Conservation (phyloP, 2,797 vertebrate species). For the Stomatorhinus walkeri region DNA sequence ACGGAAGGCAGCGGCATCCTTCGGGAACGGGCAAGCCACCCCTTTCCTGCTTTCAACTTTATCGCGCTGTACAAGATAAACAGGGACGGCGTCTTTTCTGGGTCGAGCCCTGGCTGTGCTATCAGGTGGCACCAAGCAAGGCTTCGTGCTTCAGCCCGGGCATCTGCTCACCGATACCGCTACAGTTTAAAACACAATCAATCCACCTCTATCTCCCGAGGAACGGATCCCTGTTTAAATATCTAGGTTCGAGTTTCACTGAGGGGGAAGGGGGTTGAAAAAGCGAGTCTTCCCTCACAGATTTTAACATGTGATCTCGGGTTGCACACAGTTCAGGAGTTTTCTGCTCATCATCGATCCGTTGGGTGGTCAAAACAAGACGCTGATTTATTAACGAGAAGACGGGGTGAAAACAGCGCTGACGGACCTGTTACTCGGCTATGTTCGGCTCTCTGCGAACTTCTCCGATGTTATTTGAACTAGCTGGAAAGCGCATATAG, state of each 20-base stretch:
- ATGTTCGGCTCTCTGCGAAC: background rate
- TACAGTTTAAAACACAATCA: background rate
- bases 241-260: background rate
- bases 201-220: background rate
- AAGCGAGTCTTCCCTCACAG: background rate
- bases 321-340: background rate
- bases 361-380: background rate
- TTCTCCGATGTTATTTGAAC: background rate
- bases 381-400: background rate
- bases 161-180: background rate
- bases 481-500: background rate
- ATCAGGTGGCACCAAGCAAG: background rate
- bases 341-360: background rate
- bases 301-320: background rate
- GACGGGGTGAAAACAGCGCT: background rate
- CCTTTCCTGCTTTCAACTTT: conserved; percentile 7
- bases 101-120: background rate
- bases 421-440: background rate
- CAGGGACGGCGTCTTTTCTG: background rate
- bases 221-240: background rate
- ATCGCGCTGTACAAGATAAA: background rate
- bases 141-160: background rate
- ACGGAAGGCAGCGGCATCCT: background rate
- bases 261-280: background rate
- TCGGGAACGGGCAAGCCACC: background rate